Evolutionary conservation across 2,888 invertebrate species (phyloP), one percentile per base, ranked within the genome.

Genomic region (Clanis bilineata): DNA sequence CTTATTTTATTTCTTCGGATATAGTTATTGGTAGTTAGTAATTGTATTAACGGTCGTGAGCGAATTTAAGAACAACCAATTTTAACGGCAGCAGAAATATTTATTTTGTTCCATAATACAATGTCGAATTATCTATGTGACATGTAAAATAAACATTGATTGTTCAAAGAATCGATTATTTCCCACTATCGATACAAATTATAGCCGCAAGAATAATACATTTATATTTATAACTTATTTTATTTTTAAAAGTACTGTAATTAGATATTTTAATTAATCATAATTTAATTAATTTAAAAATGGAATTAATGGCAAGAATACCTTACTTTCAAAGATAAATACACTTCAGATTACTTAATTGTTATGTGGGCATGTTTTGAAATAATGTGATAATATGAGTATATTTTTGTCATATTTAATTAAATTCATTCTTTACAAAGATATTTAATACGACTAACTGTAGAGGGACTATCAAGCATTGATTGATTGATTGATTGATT

Each of bases 1-100:
- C 80, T 85, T 83, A 73, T 41, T 51, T 41, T 21, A 28, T 54
- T 41, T 32, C 25, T 18, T 39, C 21, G 25, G 4, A 43, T 54
- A 41, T 54, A 54, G 28, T 61, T 61, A 41, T 36, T 22, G 18
- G 22, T 22, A 54, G 55, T 44, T 32, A 23, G 12, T 5, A 15
- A 32, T 63, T 68, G 57, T 59, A 57, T 62, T 62, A 59, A 59
- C 65, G 64, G 64, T 66, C 57, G 55, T 43, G 45, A 45, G 9
- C 28, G 45, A 47, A 45, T 15, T 57, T 23, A 22, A 66, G 63
- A 69, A 63, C 36, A 36, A 47, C 15, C 23, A 38, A 25, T 23
- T 25, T 38, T 15, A 44, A 51, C 12, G 51, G 25, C 28, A 51
- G 18, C 9, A 51, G 15, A 6, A 18, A 51, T 32, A 9, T 18